Evolutionary conservation across 2,797 vertebrate genomes (phyloP).

Genomic region (Phrynocephalus forsythii): DNA sequence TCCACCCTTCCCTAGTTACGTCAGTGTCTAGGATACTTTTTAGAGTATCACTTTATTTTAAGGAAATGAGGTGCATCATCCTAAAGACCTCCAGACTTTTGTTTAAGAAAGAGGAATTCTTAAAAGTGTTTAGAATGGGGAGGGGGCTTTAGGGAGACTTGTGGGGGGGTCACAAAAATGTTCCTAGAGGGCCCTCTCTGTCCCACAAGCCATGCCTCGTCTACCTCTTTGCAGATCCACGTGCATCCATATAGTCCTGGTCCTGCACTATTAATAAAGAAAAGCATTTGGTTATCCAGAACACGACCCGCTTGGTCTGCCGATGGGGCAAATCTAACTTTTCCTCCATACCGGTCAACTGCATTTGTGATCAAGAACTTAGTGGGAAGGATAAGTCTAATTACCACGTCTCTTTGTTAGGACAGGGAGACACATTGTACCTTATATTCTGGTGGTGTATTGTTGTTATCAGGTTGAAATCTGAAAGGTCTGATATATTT

Average conservation of each 20-base stretch:
- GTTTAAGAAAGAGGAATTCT: too few relatives aligned
- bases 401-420: conserved; percentile 50
- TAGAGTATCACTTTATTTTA: too few relatives aligned
- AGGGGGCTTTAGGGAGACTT: too few relatives aligned
- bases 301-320: neutral
- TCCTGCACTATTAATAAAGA: neutral
- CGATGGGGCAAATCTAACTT: conserved; percentile 3
- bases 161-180: too few relatives aligned
- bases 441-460: conserved; percentile 60
- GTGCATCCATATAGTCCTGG: neutral
- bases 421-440: conserved; percentile 67
- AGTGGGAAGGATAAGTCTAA: conserved; percentile 41
- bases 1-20: too few relatives aligned
- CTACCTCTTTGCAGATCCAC: too few relatives aligned
- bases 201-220: too few relatives aligned
- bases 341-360: neutral
- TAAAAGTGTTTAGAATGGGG: too few relatives aligned
- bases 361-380: neutral
- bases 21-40: too few relatives aligned
- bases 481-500: conserved; percentile 74
- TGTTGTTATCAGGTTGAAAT: conserved; percentile 76
- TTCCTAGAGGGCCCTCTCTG: too few relatives aligned
- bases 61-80: too few relatives aligned
- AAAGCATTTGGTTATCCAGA: neutral
- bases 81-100: too few relatives aligned